Evolutionary conservation across 2,888 invertebrate species (phyloP).

Genomic region (Drosophila borborema): DNA sequence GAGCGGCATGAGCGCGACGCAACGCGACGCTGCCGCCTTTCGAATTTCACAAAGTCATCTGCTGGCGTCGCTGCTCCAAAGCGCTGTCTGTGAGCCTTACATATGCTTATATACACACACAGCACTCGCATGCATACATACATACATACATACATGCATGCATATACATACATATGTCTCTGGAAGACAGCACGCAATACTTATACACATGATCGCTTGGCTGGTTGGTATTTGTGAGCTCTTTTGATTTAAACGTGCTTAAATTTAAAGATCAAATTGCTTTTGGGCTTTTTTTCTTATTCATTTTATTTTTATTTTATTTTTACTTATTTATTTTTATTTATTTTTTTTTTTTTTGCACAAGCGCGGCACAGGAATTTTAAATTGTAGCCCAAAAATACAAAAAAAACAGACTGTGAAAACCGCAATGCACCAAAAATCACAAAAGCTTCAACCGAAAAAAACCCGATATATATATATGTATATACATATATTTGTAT

Average conservation of each 20-base stretch:
- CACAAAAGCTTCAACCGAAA: conserved; percentile 23
- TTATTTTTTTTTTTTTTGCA: conserved; percentile 32
- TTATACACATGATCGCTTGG: conserved; percentile 47
- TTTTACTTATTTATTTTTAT: neutral
- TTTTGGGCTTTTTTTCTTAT: conserved; percentile 37
- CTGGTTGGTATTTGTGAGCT: conserved; percentile 62
- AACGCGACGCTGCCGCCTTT: conserved; percentile 66
- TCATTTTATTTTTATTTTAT: neutral
- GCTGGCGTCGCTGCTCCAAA: conserved; percentile 57
- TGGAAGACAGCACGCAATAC: conserved; percentile 50
- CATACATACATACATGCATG: conserved; percentile 1
- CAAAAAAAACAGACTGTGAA: conserved; percentile 18
- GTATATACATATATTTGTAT: conserved; percentile 8
- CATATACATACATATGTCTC: conserved; percentile 20
- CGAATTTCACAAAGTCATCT: conserved; percentile 80
- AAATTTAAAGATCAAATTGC: conserved; percentile 80
- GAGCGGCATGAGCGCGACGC: neutral
- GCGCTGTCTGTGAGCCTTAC: conserved; percentile 63
- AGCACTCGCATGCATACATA: conserved; percentile 35
- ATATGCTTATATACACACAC: conserved; percentile 39
- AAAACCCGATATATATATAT: conserved; percentile 3
- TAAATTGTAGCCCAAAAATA: conserved; percentile 57
- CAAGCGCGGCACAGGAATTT: conserved; percentile 63
- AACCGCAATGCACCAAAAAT: conserved; percentile 60
- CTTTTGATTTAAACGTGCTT: conserved; percentile 79